Conservation (phyloP, 2,113 vertebrate genomes). For the Oncorhynchus tshawytscha region DNA sequence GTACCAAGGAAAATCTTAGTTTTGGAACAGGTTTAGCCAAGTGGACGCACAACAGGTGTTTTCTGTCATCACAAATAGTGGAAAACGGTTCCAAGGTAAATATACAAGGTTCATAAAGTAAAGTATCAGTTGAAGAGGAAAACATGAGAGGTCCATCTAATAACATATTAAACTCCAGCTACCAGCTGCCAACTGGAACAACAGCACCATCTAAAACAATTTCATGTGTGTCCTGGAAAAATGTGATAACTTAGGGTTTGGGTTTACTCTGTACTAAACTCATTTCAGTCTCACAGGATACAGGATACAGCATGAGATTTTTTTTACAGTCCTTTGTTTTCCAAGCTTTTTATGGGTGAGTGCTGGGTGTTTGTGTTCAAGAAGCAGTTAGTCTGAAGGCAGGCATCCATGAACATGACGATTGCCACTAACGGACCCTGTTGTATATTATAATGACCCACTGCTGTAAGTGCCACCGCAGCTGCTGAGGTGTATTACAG, state of each 20-base stretch:
- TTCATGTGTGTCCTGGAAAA: slow-evolving; percentile 59
- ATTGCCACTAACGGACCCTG: no score
- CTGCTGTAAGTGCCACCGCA: not conserved
- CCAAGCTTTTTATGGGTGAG: not conserved
- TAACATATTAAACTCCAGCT: slow-evolving; percentile 47
- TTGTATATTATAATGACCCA: not conserved
- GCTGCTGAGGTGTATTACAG: not conserved
- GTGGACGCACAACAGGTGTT: slow-evolving; percentile 59
- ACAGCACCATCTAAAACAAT: slow-evolving; percentile 55
- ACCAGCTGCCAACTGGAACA: slow-evolving; percentile 59
- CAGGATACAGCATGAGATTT: slow-evolving; percentile 12
- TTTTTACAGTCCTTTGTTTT: not conserved
- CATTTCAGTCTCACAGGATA: slow-evolving; percentile 26
- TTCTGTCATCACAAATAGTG: slow-evolving; percentile 56
- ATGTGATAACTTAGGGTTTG: slow-evolving; percentile 48
- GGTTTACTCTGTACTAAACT: slow-evolving; percentile 36
- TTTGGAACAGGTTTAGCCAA: slow-evolving; percentile 49
- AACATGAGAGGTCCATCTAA: slow-evolving; percentile 55
- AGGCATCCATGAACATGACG: no score
- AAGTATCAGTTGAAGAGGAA: slow-evolving; percentile 56
- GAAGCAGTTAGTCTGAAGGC: not conserved
- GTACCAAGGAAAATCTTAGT: slow-evolving; percentile 39
- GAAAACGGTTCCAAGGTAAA: slow-evolving; percentile 58
- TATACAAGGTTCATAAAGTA: slow-evolving; percentile 53
- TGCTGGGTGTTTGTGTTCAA: not conserved